These are phyloP conservation scores for Monochamus saltuarius DNA, from an alignment of 1,140 invertebrate species.

Conservation along the genomic window DNA sequence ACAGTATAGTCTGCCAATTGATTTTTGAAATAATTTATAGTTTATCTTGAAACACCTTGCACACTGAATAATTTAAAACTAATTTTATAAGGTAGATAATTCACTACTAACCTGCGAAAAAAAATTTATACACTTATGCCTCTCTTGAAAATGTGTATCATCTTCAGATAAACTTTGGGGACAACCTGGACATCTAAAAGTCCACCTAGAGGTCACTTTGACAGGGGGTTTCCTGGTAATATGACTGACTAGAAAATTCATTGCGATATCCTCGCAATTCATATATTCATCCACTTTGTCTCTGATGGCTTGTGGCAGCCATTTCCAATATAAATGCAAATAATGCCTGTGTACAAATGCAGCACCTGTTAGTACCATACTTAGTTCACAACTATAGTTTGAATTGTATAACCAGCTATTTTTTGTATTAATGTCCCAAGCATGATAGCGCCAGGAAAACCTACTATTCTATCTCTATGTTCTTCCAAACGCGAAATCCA, in stretches of 20 bases:
- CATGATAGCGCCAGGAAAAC: constrained; percentile 95
- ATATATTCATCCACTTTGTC: constrained; percentile 98
- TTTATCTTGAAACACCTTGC: too few relatives aligned
- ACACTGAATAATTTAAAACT: too few relatives aligned
- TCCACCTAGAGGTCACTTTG: constrained; percentile 96
- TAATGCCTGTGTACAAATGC: constrained; percentile 96
- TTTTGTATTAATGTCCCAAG: constrained; percentile 86
- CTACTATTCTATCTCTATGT: constrained; percentile 93
- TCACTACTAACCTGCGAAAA: constrained; percentile 81
- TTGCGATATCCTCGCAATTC: constrained; percentile 99
- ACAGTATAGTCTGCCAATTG: too few relatives aligned
- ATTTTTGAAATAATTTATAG: too few relatives aligned
- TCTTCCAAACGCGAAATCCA: constrained; percentile 98
- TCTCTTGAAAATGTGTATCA: constrained; percentile 95
- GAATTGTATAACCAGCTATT: constrained; percentile 96
- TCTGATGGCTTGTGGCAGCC: constrained; percentile 88
- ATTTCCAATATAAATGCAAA: constrained; percentile 90
- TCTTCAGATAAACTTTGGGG: constrained; percentile 94
- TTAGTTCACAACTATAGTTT: constrained; percentile 98
- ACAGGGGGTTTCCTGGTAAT: constrained; percentile 95
- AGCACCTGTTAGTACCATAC: constrained; percentile 98
- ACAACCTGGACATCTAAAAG: constrained; percentile 95
- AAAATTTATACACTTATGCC: constrained; percentile 97
- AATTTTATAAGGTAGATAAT: neutral
- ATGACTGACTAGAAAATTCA: constrained; percentile 99